Percentiles rank a stretch among this genome's conserved stretches.
Evolutionary conservation across 1,140 invertebrate species (phyloP).

Genomic region (Zaprionus vittiger): DNA sequence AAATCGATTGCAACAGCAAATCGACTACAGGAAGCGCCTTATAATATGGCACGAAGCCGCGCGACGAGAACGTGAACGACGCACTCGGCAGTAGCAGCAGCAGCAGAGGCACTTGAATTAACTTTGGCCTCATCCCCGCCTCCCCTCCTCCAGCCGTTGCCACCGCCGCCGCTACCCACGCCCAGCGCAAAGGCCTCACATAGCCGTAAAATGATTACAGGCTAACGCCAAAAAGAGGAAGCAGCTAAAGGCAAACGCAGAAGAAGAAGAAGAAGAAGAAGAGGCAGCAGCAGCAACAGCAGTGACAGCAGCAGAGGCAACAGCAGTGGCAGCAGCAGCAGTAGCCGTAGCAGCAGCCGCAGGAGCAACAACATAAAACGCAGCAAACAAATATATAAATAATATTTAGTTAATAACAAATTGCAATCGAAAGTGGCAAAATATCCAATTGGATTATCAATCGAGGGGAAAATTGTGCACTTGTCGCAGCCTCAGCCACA

Average conservation of each 20-base stretch:
- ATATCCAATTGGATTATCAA: conserved; percentile 16
- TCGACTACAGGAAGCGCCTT: conserved; percentile 69
- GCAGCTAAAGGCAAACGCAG: conserved; percentile 40
- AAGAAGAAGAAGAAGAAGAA: conserved; percentile 53
- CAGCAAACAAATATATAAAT: conserved; percentile 22
- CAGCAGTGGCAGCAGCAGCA: conserved; percentile 23
- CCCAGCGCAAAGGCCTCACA: background rate
- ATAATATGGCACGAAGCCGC: conserved; percentile 49
- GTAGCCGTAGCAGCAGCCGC: conserved; percentile 20
- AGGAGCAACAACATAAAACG: conserved; percentile 7
- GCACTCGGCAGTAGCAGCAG: conserved; percentile 31
- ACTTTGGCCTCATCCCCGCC: conserved; percentile 56
- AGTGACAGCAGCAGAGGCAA: conserved; percentile 30
- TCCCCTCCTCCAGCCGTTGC: background rate
- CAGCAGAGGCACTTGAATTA: conserved; percentile 68
- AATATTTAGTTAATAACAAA: conserved; percentile 13
- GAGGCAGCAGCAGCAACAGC: conserved; percentile 36
- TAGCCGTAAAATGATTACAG: conserved; percentile 75
- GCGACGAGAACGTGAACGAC: conserved; percentile 39
- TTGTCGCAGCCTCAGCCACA: conserved; percentile 3
- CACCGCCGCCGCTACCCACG: background rate
- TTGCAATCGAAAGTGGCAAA: conserved; percentile 12
- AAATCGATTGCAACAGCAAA: conserved; percentile 69
- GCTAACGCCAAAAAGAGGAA: conserved; percentile 67
- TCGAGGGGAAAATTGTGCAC: conserved; percentile 36